Evolutionary conservation across 2,113 vertebrate genomes (phyloP).

Genomic region (Bombycilla garrulus): DNA sequence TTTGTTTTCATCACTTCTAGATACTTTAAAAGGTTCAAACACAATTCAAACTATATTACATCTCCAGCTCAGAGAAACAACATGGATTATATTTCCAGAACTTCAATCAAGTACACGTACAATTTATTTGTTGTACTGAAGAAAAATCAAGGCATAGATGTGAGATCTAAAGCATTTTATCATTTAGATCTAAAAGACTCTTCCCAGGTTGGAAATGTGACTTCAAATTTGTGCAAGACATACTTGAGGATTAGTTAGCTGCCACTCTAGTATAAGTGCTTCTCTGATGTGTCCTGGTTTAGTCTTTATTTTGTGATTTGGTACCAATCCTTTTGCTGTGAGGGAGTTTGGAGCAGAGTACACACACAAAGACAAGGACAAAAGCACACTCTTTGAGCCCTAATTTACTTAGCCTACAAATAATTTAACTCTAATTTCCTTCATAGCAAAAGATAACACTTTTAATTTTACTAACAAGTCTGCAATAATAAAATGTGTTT

Average conservation of each 20-base stretch:
- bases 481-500: not conserved
- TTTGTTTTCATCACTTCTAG: not conserved
- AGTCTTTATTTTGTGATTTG: not conserved
- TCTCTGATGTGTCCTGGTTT: not conserved
- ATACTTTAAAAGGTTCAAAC: not conserved
- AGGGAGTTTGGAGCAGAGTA: not conserved
- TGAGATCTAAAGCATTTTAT: not conserved
- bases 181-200: not conserved
- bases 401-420: not conserved
- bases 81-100: not conserved
- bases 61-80: not conserved
- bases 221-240: not conserved
- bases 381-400: not conserved
- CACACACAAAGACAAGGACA: not conserved
- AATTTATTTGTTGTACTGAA: not conserved
- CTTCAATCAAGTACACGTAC: not conserved
- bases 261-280: rapidly evolving
- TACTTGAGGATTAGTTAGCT: not conserved
- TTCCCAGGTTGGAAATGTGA: not conserved
- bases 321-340: not conserved
- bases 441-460: not conserved
- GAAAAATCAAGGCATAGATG: not conserved
- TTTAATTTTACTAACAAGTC: not conserved
- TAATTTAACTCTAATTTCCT: not conserved
- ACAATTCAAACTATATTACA: not conserved